Evolutionary conservation across 2,113 vertebrate species (phyloP).

Genomic region (Spheniscus mendiculus): DNA sequence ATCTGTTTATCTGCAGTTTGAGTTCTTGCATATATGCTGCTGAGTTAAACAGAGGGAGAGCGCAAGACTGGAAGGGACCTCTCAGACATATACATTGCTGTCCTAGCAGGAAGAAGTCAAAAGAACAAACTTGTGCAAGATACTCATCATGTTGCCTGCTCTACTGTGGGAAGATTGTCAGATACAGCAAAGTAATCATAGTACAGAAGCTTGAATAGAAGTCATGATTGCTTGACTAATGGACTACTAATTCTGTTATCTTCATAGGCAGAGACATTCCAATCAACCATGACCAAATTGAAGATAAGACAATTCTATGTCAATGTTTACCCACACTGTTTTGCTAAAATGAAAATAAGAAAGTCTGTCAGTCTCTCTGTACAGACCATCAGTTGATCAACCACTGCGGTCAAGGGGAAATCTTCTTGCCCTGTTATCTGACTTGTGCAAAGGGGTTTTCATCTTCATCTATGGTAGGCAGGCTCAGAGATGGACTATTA

Average conservation of each 20-base stretch:
- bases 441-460: not conserved
- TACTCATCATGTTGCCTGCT: not conserved
- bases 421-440: not conserved
- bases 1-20: not conserved
- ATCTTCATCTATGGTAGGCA: not conserved
- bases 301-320: not conserved
- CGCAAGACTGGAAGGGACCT: not conserved
- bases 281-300: not conserved
- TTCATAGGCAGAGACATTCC: not conserved
- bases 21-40: not conserved
- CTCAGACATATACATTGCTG: not conserved
- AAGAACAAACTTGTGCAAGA: not conserved
- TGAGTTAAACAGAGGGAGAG: not conserved
- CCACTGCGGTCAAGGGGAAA: not conserved
- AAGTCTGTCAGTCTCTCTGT: not conserved
- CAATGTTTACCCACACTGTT: not conserved
- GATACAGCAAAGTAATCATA: not conserved
- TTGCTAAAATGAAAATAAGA: conserved; percentile 19
- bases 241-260: conserved; percentile 27
- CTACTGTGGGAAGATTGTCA: not conserved
- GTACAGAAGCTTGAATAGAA: not conserved
- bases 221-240: not conserved
- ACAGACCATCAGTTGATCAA: not conserved
- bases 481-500: not conserved
- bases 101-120: not conserved